Percentiles rank a stretch among this genome's conserved stretches.
Conservation (phyloP, 2,888 invertebrate species). For the Lasioglossum calceatum region DNA sequence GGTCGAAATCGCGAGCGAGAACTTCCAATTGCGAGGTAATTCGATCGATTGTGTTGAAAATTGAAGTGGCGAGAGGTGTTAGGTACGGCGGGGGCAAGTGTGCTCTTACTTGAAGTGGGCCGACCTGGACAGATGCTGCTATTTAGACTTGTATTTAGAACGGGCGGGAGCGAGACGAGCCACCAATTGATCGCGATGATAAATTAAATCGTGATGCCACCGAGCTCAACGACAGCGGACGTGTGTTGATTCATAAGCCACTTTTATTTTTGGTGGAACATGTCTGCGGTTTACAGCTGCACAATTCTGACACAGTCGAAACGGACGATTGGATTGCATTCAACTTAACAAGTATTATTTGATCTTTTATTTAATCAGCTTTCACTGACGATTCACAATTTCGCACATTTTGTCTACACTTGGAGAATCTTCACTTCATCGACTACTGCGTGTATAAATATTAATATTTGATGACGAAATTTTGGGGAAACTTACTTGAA, state of each 20-base stretch:
- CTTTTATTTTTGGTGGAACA: background rate
- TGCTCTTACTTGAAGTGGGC: background rate
- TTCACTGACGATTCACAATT: background rate
- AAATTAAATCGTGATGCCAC: background rate
- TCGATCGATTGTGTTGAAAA: conserved; percentile 14
- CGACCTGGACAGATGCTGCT: background rate
- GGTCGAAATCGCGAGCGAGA: background rate
- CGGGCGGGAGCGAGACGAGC: background rate
- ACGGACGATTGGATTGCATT: background rate
- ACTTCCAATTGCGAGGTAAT: background rate
- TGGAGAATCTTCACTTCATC: background rate
- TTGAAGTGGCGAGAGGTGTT: background rate
- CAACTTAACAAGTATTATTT: too few relatives aligned
- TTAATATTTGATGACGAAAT: background rate
- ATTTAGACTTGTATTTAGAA: background rate
- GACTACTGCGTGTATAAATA: background rate
- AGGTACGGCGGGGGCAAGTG: background rate
- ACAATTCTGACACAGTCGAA: background rate
- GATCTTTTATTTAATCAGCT: background rate
- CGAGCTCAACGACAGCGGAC: background rate
- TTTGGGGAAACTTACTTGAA: background rate
- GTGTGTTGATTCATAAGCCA: background rate
- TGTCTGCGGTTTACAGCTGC: background rate
- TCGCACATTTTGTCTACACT: background rate
- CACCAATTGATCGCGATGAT: background rate